These are phyloP conservation scores for Leucosticte australis DNA, from an alignment of 2,113 vertebrate species.

Conservation along the genomic window DNA sequence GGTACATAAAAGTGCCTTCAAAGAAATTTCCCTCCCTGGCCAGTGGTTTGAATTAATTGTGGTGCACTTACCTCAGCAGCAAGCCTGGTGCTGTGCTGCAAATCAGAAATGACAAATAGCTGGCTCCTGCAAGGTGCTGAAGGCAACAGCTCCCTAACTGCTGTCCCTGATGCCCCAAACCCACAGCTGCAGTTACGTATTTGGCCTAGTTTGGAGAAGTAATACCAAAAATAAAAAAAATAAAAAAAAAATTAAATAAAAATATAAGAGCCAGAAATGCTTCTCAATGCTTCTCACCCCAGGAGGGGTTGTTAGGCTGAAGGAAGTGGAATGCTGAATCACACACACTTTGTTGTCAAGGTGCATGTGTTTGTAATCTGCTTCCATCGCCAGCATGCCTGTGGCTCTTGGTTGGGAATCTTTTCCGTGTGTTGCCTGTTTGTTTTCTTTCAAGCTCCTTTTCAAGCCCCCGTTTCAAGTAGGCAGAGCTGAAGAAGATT, in stretches of 20 bases:
- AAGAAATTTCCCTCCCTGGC: not conserved
- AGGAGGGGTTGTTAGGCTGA: not conserved
- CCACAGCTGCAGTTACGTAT: not conserved
- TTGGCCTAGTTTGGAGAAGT: slow-evolving; percentile 11
- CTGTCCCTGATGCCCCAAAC: not conserved
- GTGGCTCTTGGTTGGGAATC: slow-evolving; percentile 44
- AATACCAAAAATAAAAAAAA: not conserved
- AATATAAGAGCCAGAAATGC: not conserved
- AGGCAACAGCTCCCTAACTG: not conserved
- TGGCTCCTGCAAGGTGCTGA: slow-evolving; percentile 17
- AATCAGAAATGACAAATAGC: not conserved
- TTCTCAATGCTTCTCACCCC: not conserved
- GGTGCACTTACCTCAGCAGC: not conserved
- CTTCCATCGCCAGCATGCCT: slow-evolving; percentile 52
- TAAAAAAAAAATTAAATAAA: not conserved
- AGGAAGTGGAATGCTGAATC: slow-evolving; percentile 31
- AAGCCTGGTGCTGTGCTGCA: not conserved
- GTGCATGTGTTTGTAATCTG: slow-evolving; percentile 45
- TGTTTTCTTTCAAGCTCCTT: slow-evolving; percentile 43
- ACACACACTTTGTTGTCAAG: slow-evolving; percentile 20
- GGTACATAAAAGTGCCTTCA: not conserved
- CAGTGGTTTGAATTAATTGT: not conserved
- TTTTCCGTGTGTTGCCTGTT: slow-evolving; percentile 31
- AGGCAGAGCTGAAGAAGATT: slow-evolving; percentile 34
- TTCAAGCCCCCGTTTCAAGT: not conserved